phyloP scores from a whole-genome alignment of 1,140 invertebrate genomes.

The Magallana angulata region DNA sequence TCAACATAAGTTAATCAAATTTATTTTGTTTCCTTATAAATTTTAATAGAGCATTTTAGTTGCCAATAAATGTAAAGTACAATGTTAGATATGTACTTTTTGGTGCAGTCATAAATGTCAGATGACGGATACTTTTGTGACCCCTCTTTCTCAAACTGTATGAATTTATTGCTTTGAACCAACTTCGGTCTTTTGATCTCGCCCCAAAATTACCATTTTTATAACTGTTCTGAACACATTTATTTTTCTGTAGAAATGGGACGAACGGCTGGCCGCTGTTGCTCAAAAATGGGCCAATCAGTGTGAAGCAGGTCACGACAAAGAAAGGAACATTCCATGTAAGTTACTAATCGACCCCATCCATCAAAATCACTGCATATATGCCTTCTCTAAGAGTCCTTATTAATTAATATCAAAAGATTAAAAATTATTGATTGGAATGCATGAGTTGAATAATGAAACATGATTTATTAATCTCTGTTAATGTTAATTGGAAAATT shows the following conservation, averaged over 20 bases:
- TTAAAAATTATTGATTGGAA: not conserved
- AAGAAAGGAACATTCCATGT: constrained; percentile 67
- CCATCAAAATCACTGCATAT: not conserved
- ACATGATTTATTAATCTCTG: not conserved
- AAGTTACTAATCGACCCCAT: constrained; percentile 25
- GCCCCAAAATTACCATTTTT: not conserved
- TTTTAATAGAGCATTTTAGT: too few relatives aligned
- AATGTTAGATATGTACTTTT: too few relatives aligned
- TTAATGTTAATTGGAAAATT: not conserved
- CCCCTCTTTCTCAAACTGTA: too few relatives aligned
- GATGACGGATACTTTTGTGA: too few relatives aligned
- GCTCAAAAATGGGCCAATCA: constrained; percentile 91
- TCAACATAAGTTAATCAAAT: too few relatives aligned
- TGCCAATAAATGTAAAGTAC: too few relatives aligned
- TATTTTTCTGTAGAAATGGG: constrained; percentile 83
- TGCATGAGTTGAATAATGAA: not conserved
- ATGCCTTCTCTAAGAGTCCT: not conserved
- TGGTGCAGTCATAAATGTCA: too few relatives aligned
- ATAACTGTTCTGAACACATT: not conserved
- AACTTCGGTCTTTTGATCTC: too few relatives aligned
- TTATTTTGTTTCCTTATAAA: too few relatives aligned
- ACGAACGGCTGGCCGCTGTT: constrained; percentile 89
- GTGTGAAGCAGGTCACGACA: constrained; percentile 88
- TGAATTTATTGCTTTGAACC: too few relatives aligned
- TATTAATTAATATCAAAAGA: not conserved